Evolutionary conservation across 1,140 invertebrate species (phyloP).

Genomic region (Drosophila athabasca): DNA sequence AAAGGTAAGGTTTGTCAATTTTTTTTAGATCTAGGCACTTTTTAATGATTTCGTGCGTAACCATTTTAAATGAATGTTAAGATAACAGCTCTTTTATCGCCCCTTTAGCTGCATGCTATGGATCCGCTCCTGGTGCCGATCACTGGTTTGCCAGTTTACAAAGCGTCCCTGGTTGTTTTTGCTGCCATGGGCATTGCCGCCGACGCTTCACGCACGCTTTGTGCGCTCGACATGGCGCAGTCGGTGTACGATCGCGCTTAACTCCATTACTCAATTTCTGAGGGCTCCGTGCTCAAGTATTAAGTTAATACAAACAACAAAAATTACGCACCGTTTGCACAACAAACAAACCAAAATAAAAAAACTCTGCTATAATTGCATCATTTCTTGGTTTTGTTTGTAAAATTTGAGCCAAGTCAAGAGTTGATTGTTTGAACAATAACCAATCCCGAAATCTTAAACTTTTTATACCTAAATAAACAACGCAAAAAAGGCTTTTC

Average conservation of each 20-base stretch:
- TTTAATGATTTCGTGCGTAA: too few species aligned
- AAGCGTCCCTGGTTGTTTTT: conserved; percentile 42
- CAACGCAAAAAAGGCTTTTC: conserved; percentile 5
- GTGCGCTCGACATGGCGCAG: conserved; percentile 56
- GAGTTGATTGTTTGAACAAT: too few species aligned
- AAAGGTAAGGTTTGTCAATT: too few species aligned
- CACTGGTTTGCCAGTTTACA: conserved; percentile 41
- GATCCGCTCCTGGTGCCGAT: conserved; percentile 34
- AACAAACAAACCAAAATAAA: conserved; percentile 5
- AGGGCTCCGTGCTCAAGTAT: conserved; percentile 30
- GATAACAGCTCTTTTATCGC: not conserved
- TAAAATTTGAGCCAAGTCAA: too few species aligned
- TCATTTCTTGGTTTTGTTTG: too few species aligned
- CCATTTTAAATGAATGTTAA: not conserved
- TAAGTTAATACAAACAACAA: not conserved
- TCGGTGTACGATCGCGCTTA: conserved; percentile 67
- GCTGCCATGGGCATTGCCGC: conserved; percentile 43
- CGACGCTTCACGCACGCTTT: conserved; percentile 49
- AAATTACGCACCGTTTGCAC: conserved; percentile 11
- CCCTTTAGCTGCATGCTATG: not conserved
- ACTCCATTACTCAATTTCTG: conserved; percentile 54
- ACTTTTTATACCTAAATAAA: not conserved
- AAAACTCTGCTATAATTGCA: too few species aligned
- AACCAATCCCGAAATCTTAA: too few species aligned
- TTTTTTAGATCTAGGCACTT: too few species aligned